A percentile compares a stretch with the other conserved stretches of the same genome.
These are phyloP conservation scores for Penaeus japonicus DNA, from an alignment of 1,140 invertebrate genomes.

Conservation along the genomic window DNA sequence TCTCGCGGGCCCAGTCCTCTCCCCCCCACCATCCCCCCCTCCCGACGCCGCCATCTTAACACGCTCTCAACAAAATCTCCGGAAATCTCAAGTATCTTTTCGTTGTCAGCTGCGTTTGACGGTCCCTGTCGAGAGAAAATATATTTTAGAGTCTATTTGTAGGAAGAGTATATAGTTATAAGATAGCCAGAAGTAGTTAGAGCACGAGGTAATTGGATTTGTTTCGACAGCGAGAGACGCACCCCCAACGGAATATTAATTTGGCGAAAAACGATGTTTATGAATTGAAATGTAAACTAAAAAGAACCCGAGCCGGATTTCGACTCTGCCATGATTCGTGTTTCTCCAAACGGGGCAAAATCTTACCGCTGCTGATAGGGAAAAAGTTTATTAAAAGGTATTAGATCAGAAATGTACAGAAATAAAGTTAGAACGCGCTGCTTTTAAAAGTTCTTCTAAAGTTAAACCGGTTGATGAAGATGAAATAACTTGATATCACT, in stretches of 20 bases:
- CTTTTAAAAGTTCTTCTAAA: no score
- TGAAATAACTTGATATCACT: no score
- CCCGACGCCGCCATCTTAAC: not conserved
- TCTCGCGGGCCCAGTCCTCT: not conserved
- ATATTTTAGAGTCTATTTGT: not conserved
- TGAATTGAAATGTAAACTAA: no score
- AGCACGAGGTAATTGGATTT: conserved; percentile 33
- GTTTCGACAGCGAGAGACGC: conserved; percentile 36
- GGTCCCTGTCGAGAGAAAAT: no score
- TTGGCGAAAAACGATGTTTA: not conserved
- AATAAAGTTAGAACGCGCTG: no score
- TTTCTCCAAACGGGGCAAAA: no score
- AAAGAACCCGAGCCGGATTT: no score
- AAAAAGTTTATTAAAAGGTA: no score
- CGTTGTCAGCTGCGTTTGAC: not conserved
- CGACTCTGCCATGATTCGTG: no score
- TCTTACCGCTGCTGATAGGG: no score
- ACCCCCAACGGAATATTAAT: conserved; percentile 45
- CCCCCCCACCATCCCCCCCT: not conserved
- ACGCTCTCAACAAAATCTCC: not conserved
- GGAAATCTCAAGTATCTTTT: not conserved
- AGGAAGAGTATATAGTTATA: not conserved
- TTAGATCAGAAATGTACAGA: no score
- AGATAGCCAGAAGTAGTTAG: not conserved
- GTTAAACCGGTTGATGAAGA: no score